Conservation (phyloP, 2,113 vertebrate species). For the Morphnarchus princeps region DNA sequence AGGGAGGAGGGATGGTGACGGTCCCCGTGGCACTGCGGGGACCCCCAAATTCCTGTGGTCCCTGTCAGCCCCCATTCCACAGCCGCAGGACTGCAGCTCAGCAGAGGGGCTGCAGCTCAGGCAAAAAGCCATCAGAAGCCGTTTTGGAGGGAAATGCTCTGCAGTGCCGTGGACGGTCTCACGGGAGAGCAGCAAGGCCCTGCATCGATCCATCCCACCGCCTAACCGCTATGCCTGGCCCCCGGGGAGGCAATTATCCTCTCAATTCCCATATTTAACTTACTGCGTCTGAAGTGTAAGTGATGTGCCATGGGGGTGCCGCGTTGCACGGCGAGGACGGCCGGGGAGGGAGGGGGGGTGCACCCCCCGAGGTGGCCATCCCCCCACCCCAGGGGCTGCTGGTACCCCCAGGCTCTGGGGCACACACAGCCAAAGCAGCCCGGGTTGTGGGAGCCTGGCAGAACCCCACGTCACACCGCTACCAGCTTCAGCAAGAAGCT, state of each 20-base stretch:
- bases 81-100: background rate
- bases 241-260: background rate
- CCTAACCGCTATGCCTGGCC: background rate
- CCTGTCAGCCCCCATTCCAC: background rate
- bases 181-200: background rate
- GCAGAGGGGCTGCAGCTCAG: background rate
- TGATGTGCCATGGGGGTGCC: background rate
- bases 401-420: too few relatives aligned
- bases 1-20: background rate
- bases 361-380: background rate
- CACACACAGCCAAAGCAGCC: background rate
- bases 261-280: background rate
- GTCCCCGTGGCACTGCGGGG: background rate
- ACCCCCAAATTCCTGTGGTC: background rate
- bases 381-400: background rate
- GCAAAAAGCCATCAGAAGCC: background rate
- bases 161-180: accelerated
- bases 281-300: background rate
- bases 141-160: background rate
- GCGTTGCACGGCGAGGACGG: background rate
- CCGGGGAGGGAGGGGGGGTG: too few relatives aligned
- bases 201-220: background rate
- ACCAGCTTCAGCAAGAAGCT: background rate
- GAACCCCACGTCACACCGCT: background rate
- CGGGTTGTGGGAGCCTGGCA: too few relatives aligned